Percentiles rank a stretch among this genome's conserved stretches.
These are phyloP conservation scores for Triplophysa siluroides DNA, from an alignment of 2,113 vertebrate genomes.

Conservation along the genomic window DNA sequence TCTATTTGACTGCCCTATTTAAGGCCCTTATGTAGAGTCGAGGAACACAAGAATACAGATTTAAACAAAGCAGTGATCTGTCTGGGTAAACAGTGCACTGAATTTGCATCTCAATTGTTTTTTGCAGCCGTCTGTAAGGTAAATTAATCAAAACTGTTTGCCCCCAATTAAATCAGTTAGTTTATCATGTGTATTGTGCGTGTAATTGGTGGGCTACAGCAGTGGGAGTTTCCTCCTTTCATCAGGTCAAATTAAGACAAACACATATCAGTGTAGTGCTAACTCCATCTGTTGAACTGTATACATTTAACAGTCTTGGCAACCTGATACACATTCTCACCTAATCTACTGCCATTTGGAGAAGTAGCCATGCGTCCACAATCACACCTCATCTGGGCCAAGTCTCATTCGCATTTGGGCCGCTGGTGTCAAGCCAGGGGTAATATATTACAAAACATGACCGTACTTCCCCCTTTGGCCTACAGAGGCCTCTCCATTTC, in stretches of 20 bases:
- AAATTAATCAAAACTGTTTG: slow-evolving; percentile 32
- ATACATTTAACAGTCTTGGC: slow-evolving; percentile 31
- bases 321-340: slow-evolving; percentile 39
- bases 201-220: slow-evolving; percentile 43
- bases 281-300: slow-evolving; percentile 48
- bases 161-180: slow-evolving; percentile 38
- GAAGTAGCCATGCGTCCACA: slow-evolving; percentile 16
- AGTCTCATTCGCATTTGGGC: slow-evolving; percentile 39
- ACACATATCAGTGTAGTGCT: slow-evolving; percentile 47
- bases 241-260: slow-evolving; percentile 55
- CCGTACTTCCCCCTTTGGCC: slow-evolving; percentile 38
- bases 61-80: background rate
- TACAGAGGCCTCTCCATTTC: slow-evolving; percentile 25
- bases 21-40: background rate
- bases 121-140: slow-evolving; percentile 14
- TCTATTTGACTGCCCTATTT: background rate
- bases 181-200: slow-evolving; percentile 50
- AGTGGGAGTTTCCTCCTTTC: slow-evolving; percentile 42
- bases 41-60: background rate
- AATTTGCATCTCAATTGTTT: background rate
- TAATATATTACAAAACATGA: slow-evolving; percentile 16
- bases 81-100: slow-evolving; percentile 3
- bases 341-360: slow-evolving; percentile 44
- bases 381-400: slow-evolving; percentile 43
- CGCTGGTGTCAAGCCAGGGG: slow-evolving; percentile 26